These are phyloP conservation scores for Drosophila hydei DNA, from an alignment of 1,140 invertebrate species.

Conservation along the genomic window DNA sequence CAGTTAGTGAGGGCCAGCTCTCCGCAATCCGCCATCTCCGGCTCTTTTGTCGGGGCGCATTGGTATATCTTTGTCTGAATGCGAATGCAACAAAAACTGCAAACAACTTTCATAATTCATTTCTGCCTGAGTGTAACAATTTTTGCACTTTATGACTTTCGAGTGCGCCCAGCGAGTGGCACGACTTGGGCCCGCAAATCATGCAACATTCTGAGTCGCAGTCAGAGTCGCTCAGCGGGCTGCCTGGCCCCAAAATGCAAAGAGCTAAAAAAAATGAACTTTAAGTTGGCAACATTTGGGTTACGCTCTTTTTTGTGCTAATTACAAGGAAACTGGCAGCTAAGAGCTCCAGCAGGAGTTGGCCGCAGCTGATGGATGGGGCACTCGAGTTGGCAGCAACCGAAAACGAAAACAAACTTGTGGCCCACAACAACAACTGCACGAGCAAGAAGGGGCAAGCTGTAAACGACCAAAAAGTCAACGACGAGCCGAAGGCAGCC, in stretches of 20 bases:
- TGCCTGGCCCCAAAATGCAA: slow-evolving; percentile 16
- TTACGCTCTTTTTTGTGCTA: slow-evolving; percentile 63
- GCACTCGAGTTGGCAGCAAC: slow-evolving; percentile 63
- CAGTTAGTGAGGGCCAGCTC: slow-evolving; percentile 18
- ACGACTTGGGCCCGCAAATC: slow-evolving; percentile 65
- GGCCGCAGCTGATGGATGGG: slow-evolving; percentile 44
- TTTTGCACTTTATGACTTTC: slow-evolving; percentile 81
- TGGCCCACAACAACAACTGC: slow-evolving; percentile 56
- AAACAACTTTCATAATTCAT: slow-evolving; percentile 80
- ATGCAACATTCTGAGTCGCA: slow-evolving; percentile 59
- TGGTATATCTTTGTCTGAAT: slow-evolving; percentile 11
- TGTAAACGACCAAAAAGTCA: slow-evolving; percentile 53
- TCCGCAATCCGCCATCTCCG: not conserved
- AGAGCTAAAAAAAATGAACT: slow-evolving; percentile 28
- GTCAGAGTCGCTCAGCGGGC: slow-evolving; percentile 29
- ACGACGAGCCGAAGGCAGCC: slow-evolving; percentile 32
- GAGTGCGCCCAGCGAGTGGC: slow-evolving; percentile 67
- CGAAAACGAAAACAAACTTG: slow-evolving; percentile 70
- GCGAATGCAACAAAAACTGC: slow-evolving; percentile 56
- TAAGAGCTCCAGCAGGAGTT: slow-evolving; percentile 15
- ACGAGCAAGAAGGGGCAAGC: slow-evolving; percentile 30
- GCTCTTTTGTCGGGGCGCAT: slow-evolving; percentile 6
- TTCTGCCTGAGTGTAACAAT: slow-evolving; percentile 81
- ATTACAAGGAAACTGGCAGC: slow-evolving; percentile 65
- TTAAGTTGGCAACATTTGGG: slow-evolving; percentile 70